These are phyloP conservation scores for Hemiprocne comata DNA, from an alignment of 2,113 vertebrate species.

Conservation along the genomic window DNA sequence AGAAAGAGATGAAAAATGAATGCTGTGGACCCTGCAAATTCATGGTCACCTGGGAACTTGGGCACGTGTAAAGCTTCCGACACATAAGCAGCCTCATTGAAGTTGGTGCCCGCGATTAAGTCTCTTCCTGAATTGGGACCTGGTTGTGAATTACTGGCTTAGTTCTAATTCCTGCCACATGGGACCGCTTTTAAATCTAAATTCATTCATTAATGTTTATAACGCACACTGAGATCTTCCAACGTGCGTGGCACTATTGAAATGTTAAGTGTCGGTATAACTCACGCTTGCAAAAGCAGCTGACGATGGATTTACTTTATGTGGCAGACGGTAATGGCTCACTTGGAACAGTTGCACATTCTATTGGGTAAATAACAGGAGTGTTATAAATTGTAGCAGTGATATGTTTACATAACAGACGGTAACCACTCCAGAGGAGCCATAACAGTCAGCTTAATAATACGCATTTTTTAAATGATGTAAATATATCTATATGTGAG, in stretches of 20 bases:
- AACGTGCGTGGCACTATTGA: neutral
- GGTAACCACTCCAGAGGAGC: conserved; percentile 42
- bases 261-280: conserved; percentile 2
- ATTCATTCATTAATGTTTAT: conserved; percentile 15
- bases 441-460: conserved; percentile 41
- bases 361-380: conserved; percentile 71
- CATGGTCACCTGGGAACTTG: neutral
- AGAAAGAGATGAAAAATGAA: neutral
- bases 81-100: neutral
- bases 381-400: conserved; percentile 60
- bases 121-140: neutral
- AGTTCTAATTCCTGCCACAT: neutral
- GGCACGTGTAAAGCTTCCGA: neutral
- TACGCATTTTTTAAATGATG: conserved; percentile 37
- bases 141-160: neutral
- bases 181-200: neutral
- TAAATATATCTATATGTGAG: conserved; percentile 45
- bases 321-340: conserved; percentile 44
- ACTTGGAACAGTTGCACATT: conserved; percentile 59
- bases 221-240: neutral
- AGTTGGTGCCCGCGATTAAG: rapidly evolving
- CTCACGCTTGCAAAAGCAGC: conserved; percentile 60
- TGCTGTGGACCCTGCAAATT: neutral
- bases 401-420: conserved; percentile 67
- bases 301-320: conserved; percentile 62